Percentiles rank a stretch among this genome's conserved stretches.
phyloP scores from a whole-genome alignment of 2,888 invertebrate genomes.

The Phragmatobia fuliginosa region DNA sequence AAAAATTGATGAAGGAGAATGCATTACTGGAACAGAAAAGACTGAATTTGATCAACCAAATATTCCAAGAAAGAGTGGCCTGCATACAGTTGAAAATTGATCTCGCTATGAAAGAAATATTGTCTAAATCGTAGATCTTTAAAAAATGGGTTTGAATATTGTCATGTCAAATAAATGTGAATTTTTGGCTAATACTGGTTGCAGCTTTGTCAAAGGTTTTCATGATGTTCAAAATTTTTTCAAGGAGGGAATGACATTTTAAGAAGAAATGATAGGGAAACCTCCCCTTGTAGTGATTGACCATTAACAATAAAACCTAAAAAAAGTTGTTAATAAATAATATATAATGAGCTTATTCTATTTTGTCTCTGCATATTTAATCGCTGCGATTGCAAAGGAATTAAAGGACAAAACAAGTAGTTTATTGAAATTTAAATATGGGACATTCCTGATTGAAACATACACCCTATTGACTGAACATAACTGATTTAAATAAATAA shows the following conservation, averaged over 20 bases:
- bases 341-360: not conserved
- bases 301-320: not conserved
- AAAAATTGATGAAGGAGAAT: constrained; percentile 87
- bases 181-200: constrained; percentile 6
- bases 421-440: not conserved
- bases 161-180: not conserved
- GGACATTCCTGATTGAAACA: not conserved
- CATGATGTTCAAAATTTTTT: too few species aligned
- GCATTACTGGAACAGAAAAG: constrained; percentile 89
- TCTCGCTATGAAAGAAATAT: constrained; percentile 87
- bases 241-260: not conserved
- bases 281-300: not conserved
- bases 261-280: not conserved
- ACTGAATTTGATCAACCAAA: constrained; percentile 88
- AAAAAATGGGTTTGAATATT: not conserved
- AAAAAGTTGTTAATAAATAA: not conserved
- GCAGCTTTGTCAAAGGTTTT: not conserved
- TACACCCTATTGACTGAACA: not conserved
- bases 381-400: not conserved
- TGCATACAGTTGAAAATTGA: constrained; percentile 91
- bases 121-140: constrained; percentile 71
- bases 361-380: not conserved
- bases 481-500: not conserved
- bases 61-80: constrained; percentile 90
- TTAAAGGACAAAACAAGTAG: too few species aligned